Evolutionary conservation across 1,140 invertebrate genomes (phyloP).

Genomic region (Acromyrmex echinatior): DNA sequence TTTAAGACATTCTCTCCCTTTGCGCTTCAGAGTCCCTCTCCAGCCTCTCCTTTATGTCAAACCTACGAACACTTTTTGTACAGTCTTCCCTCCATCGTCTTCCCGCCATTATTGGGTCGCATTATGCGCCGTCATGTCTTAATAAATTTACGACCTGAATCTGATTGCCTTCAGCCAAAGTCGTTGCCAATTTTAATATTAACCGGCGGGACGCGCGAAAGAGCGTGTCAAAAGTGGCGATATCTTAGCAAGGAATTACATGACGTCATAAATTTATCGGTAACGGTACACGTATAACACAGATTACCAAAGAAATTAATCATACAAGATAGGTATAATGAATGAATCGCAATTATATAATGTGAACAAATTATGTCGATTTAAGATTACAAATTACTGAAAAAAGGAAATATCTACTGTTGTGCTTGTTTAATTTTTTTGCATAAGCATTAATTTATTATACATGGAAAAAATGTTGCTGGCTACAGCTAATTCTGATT

Average conservation of each 20-base stretch:
- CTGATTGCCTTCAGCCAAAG: conserved; percentile 64
- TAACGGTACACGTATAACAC: conserved; percentile 6
- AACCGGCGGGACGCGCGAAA: conserved; percentile 18
- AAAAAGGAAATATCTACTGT: background rate
- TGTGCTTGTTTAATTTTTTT: background rate
- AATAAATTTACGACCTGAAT: conserved; percentile 73
- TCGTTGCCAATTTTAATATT: conserved; percentile 66
- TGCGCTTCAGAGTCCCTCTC: background rate
- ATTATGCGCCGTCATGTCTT: conserved; percentile 74
- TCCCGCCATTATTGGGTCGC: conserved; percentile 40
- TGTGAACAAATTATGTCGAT: background rate
- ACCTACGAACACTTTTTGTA: conserved; percentile 17
- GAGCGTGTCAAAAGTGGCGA: conserved; percentile 51
- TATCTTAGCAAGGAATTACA: conserved; percentile 24
- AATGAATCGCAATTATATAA: background rate
- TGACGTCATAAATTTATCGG: conserved; percentile 14
- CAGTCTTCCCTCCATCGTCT: background rate
- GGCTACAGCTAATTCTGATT: too few species aligned
- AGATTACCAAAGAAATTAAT: conserved; percentile 4
- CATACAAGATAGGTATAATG: background rate
- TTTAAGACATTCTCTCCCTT: conserved; percentile 27
- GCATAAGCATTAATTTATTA: background rate
- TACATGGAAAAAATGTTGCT: background rate
- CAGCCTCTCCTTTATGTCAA: background rate
- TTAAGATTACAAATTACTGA: conserved; percentile 17